phyloP scores from a whole-genome alignment of 2,113 vertebrate genomes.

The Colius striatus region DNA sequence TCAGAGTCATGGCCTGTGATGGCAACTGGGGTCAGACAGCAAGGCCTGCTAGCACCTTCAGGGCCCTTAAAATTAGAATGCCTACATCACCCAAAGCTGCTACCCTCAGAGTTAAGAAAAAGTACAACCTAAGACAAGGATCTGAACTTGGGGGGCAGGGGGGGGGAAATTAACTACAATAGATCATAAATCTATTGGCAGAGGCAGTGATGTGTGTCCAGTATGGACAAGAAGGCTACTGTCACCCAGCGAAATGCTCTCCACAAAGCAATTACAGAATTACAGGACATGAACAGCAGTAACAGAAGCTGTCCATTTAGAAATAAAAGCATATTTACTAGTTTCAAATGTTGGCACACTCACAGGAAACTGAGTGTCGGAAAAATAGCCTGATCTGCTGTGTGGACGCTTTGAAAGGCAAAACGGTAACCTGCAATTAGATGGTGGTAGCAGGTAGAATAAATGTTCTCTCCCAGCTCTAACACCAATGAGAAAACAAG shows the following conservation, averaged over 20 bases:
- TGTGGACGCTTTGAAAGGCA: neutral
- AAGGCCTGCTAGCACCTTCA: neutral
- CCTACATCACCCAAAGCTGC: neutral
- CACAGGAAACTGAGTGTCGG: neutral
- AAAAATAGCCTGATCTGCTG: neutral
- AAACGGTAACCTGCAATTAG: neutral
- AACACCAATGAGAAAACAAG: neutral
- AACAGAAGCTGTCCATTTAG: neutral
- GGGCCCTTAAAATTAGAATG: neutral
- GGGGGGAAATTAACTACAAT: neutral
- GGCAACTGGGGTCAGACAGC: neutral
- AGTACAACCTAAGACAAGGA: neutral
- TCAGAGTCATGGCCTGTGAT: neutral
- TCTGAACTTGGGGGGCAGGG: neutral
- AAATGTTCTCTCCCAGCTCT: neutral
- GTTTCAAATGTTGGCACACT: neutral
- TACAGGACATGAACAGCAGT: neutral
- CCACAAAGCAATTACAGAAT: neutral
- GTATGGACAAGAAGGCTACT: neutral
- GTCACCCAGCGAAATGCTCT: neutral
- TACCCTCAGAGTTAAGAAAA: neutral
- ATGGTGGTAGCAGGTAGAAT: rapidly evolving
- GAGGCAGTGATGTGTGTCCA: neutral
- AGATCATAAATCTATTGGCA: neutral
- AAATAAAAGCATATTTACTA: neutral